These are phyloP conservation scores for Adineta ricciae DNA, from an alignment of 2,888 invertebrate species.

Conservation along the genomic window DNA sequence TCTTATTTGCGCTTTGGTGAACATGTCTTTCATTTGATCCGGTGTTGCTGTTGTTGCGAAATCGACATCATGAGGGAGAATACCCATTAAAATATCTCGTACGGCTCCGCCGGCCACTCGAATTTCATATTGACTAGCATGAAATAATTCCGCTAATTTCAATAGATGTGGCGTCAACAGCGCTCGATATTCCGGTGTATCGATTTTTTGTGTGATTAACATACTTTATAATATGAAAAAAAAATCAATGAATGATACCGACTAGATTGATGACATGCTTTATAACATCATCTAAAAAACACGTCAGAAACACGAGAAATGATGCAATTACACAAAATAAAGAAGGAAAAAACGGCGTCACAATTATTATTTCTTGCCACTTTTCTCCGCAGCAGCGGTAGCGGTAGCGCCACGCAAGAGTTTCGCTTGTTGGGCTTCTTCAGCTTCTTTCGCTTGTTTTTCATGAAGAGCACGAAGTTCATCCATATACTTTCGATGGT, in stretches of 20 bases:
- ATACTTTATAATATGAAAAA: not conserved
- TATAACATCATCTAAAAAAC: not conserved
- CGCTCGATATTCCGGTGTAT: not conserved
- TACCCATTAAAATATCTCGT: slow-evolving; percentile 55
- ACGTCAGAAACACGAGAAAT: not conserved
- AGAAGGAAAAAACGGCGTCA: not conserved
- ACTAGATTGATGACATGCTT: not conserved
- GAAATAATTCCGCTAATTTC: slow-evolving; percentile 19
- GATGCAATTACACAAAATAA: not conserved
- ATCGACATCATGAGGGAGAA: slow-evolving; percentile 66
- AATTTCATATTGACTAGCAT: slow-evolving; percentile 58
- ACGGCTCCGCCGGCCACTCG: slow-evolving; percentile 94
- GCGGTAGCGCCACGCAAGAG: slow-evolving; percentile 59
- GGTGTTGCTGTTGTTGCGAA: slow-evolving; percentile 96
- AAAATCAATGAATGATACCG: not conserved
- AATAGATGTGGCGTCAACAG: not conserved
- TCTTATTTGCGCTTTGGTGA: slow-evolving; percentile 68
- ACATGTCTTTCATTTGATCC: slow-evolving; percentile 85
- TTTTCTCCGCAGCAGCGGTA: not conserved
- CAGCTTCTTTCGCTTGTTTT: slow-evolving; percentile 65
- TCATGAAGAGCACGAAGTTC: slow-evolving; percentile 61
- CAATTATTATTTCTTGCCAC: slow-evolving; percentile 14
- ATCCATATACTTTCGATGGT: slow-evolving; percentile 58
- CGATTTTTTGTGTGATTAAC: not conserved
- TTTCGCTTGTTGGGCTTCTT: slow-evolving; percentile 77